Evolutionary conservation across 2,113 vertebrate genomes (phyloP), one percentile per base, ranked within the genome.

Genomic region (Xiphorhynchus elegans): DNA sequence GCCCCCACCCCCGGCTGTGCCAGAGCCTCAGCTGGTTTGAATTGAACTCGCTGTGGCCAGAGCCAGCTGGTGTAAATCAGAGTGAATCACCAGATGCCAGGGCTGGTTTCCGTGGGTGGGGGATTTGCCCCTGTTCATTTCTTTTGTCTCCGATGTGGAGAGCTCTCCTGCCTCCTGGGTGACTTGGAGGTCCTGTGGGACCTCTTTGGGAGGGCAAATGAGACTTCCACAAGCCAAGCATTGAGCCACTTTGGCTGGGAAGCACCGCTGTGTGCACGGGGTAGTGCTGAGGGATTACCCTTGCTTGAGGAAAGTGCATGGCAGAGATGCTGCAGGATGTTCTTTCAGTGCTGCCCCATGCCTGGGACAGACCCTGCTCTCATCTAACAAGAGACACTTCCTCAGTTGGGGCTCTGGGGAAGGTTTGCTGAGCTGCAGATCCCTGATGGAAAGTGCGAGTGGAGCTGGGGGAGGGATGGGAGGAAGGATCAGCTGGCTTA

Each of bases 11-110:
- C 37, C 37, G 58, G 39, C 78, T 46, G 28, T 81, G 42, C 74
- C 39, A 70, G 47, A 63, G 47, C 70, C 88, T 74, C 94, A 85
- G 82, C 67, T 90, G 86, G 53, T 89, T 95, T 63, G 28, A 42
- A 80, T 76, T 31, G 91, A 69, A 40, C 29, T 35, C 9, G 46
- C 23, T 53, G 81, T 72, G 77, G 49, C 72, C 59, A 70, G 64
- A 70, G 42, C 52, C 87, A 87, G 58, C 93, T 85, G 79, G 33
- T 85, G 58, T 83, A 79, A 52, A 95, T 90, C 94, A 86, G 89
- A 11, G 26, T 44, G 56, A 72, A 75, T 75, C 62, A 26, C 23
- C 75, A 29, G 69, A 74, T 31, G 60, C 93, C 78, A 67, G 47
- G 6, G 52, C 69, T 66, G 70, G 49, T 66, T 74, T 29, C 63